Conservation (phyloP, 2,113 vertebrate species). For the Trinectes maculatus region DNA sequence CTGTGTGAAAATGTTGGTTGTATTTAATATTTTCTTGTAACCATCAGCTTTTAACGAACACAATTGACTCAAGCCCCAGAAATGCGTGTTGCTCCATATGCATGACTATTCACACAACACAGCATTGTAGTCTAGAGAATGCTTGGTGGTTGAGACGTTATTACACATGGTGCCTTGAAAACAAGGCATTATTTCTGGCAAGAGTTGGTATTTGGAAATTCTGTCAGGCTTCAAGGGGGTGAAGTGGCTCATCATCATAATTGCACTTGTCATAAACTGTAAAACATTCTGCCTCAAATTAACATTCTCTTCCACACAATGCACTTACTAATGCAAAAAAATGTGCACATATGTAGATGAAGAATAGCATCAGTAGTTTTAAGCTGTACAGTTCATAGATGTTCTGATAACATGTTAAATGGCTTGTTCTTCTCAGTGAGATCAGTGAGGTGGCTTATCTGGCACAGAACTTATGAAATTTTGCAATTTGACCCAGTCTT, state of each 20-base stretch:
- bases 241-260: background rate
- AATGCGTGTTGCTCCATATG: slow-evolving; percentile 2
- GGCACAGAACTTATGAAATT: too few species aligned
- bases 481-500: too few species aligned
- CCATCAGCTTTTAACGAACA: too few species aligned
- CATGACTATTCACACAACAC: background rate
- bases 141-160: background rate
- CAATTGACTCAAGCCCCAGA: too few species aligned
- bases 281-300: background rate
- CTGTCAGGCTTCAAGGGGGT: too few species aligned
- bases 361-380: too few species aligned
- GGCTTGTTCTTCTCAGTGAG: too few species aligned
- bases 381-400: too few species aligned
- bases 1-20: background rate
- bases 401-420: too few species aligned
- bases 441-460: too few species aligned
- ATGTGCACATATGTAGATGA: too few species aligned
- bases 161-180: background rate
- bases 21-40: background rate
- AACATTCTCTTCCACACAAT: background rate
- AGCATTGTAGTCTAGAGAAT: background rate
- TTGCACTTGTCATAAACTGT: background rate
- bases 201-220: background rate
- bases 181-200: background rate
- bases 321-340: too few species aligned